Conservation (phyloP, 1,140 invertebrate genomes). For the Epicauta chinensis region DNA sequence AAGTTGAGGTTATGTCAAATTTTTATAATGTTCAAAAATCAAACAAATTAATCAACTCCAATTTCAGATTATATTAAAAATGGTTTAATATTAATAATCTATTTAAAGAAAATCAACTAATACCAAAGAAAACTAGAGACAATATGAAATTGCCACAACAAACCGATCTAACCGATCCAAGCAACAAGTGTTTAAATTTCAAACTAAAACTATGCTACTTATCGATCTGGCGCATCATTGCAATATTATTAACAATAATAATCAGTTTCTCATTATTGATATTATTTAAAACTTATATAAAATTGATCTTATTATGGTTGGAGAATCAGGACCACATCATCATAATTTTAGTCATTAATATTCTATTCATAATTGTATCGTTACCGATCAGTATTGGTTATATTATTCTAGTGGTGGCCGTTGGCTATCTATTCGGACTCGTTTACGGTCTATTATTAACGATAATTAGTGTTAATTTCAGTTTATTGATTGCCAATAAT, state of each 20-base stretch:
- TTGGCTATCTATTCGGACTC: slow-evolving; percentile 80
- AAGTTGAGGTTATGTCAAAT: too few relatives aligned
- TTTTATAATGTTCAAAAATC: too few relatives aligned
- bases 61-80: too few relatives aligned
- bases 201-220: slow-evolving; percentile 25
- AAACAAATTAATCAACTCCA: too few relatives aligned
- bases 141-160: too few relatives aligned
- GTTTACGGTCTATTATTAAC: slow-evolving; percentile 64
- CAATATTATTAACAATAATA: slow-evolving; percentile 16
- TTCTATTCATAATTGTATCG: slow-evolving; percentile 76
- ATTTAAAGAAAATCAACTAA: too few relatives aligned
- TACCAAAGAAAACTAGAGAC: too few relatives aligned
- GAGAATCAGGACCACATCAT: slow-evolving; percentile 69
- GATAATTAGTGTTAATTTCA: slow-evolving; percentile 70
- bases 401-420: slow-evolving; percentile 73
- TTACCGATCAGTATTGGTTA: slow-evolving; percentile 84
- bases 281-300: slow-evolving; percentile 53
- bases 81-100: too few relatives aligned
- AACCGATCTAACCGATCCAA: background rate
- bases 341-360: slow-evolving; percentile 66
- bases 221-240: slow-evolving; percentile 10
- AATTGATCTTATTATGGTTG: slow-evolving; percentile 65
- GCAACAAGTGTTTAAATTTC: slow-evolving; percentile 15
- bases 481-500: slow-evolving; percentile 70
- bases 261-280: slow-evolving; percentile 26